Conservation (phyloP, 2,113 vertebrate species). For the Aptenodytes patagonicus region DNA sequence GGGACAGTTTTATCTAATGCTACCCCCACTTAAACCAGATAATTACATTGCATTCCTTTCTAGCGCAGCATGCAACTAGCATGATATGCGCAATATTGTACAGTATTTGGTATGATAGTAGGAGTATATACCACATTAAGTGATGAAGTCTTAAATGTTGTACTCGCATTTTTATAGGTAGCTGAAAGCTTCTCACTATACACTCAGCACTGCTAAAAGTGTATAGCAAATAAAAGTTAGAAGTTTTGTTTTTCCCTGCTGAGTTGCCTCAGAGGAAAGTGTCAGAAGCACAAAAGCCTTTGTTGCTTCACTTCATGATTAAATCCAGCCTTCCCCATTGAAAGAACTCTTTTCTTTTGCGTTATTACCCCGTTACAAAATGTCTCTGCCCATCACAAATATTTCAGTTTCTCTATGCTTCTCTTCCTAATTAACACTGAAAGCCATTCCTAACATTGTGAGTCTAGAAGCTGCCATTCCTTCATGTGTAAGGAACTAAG, state of each 20-base stretch:
- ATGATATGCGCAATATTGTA: neutral
- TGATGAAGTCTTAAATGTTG: neutral
- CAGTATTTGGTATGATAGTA: neutral
- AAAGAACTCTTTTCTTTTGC: neutral
- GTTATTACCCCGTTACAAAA: neutral
- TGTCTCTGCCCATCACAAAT: conserved; percentile 7
- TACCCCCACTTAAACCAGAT: neutral
- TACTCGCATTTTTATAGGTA: neutral
- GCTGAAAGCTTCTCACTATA: neutral
- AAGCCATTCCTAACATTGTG: neutral
- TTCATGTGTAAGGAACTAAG: neutral
- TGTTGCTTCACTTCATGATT: conserved; percentile 18
- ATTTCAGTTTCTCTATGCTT: neutral
- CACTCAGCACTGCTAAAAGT: neutral
- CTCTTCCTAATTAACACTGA: conserved; percentile 9
- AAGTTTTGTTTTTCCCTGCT: neutral
- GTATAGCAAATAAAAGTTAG: neutral
- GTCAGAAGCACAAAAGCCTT: conserved; percentile 22
- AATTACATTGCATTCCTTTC: neutral
- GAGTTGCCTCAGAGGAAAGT: conserved; percentile 24
- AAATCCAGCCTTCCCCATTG: neutral
- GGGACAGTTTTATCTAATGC: neutral
- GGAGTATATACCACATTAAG: neutral
- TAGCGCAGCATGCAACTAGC: neutral
- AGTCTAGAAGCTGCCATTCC: neutral